Conservation (phyloP, 2,113 vertebrate species). For the Leiothrix lutea region DNA sequence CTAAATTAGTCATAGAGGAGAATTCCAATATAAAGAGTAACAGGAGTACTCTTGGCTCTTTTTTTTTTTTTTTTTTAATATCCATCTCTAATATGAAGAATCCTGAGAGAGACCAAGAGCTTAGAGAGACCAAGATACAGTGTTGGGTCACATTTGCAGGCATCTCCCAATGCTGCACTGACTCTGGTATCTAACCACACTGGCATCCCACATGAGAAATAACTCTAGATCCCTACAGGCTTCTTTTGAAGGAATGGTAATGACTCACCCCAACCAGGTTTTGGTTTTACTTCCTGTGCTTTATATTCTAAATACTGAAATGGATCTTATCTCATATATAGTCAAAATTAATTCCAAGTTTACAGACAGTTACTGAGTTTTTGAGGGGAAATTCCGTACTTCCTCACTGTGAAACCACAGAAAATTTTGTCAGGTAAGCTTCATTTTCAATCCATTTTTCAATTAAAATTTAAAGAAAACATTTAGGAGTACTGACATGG, state of each 20-base stretch:
- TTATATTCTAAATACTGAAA: not conserved
- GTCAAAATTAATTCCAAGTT: not conserved
- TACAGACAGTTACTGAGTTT: not conserved
- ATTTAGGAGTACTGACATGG: not conserved
- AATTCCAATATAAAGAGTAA: not conserved
- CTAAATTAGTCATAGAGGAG: not conserved
- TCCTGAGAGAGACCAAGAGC: not conserved
- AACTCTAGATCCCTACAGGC: not conserved
- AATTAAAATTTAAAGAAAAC: not conserved
- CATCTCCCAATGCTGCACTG: not conserved
- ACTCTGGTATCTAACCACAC: not conserved
- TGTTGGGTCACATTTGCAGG: not conserved
- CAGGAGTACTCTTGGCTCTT: not conserved
- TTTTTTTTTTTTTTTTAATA: not conserved
- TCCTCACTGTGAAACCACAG: not conserved
- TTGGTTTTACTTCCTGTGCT: not conserved
- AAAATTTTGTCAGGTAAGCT: not conserved
- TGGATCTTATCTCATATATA: not conserved
- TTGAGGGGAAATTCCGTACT: not conserved
- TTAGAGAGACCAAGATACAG: not conserved
- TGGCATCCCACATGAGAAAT: not conserved
- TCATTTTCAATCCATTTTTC: not conserved
- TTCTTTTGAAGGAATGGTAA: not conserved
- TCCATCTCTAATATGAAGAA: not conserved
- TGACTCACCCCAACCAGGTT: not conserved